These are phyloP conservation scores for Melospiza georgiana DNA, from an alignment of 2,113 vertebrate genomes.

Conservation along the genomic window DNA sequence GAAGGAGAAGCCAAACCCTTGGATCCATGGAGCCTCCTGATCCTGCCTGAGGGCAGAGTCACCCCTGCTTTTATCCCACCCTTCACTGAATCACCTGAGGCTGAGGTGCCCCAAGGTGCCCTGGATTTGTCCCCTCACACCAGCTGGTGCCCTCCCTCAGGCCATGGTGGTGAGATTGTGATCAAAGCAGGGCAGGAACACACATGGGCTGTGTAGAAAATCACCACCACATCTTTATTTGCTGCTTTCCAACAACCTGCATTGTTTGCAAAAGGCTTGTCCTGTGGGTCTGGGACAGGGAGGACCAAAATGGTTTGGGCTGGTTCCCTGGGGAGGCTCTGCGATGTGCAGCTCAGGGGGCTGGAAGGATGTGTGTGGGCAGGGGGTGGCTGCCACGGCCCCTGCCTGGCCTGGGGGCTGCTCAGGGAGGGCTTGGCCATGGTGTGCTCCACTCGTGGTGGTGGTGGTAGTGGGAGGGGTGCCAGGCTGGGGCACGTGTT, in stretches of 20 bases:
- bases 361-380: neutral
- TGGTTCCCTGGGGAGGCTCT: neutral
- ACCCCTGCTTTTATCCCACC: neutral
- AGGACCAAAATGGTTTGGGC: neutral
- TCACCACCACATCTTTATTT: slow-evolving; percentile 35
- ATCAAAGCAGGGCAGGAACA: neutral
- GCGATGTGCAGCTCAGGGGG: neutral
- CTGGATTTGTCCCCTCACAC: neutral
- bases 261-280: neutral
- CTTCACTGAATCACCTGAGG: rapidly evolving
- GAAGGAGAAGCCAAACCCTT: neutral
- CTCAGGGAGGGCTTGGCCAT: neutral
- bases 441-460: rapidly evolving
- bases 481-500: rapidly evolving
- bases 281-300: neutral
- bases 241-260: neutral
- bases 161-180: rapidly evolving
- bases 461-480: neutral
- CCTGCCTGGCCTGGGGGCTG: neutral
- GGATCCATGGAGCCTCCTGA: neutral
- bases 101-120: neutral
- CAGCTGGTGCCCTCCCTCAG: neutral
- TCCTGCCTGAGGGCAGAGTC: neutral
- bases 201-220: neutral
- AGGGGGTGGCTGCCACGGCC: neutral